Percentiles rank a stretch among this genome's conserved stretches.
These are phyloP conservation scores for Ichneumoninae sp. DNA, from an alignment of 2,888 invertebrate species.

Conservation along the genomic window DNA sequence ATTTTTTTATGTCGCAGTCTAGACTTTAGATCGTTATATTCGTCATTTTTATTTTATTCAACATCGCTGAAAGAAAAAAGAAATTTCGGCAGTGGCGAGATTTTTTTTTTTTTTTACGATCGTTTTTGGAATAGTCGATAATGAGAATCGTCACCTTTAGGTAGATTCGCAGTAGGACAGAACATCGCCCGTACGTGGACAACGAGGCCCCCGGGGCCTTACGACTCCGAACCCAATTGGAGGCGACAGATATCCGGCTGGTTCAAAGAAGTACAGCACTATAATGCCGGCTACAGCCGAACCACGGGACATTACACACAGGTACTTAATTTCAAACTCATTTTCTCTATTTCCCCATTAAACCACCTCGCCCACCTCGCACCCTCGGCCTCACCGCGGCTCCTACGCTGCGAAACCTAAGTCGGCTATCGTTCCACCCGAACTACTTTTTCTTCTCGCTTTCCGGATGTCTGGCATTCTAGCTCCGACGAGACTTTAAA, in stretches of 20 bases:
- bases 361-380: background rate
- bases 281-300: conserved; percentile 87
- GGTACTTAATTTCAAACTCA: conserved; percentile 84
- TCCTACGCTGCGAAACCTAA: conserved; percentile 15
- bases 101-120: too few species aligned
- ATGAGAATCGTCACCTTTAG: conserved; percentile 80
- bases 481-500: background rate
- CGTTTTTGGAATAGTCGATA: background rate
- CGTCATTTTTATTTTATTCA: background rate
- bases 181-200: conserved; percentile 94
- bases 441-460: conserved; percentile 48
- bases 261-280: conserved; percentile 91
- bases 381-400: background rate
- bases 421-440: conserved; percentile 43
- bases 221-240: conserved; percentile 90
- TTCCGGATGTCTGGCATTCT: background rate
- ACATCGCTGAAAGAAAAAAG: too few species aligned
- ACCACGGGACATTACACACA: conserved; percentile 94
- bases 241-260: conserved; percentile 91
- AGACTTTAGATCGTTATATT: background rate
- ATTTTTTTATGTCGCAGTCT: conserved; percentile 9
- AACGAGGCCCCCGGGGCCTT: conserved; percentile 87
- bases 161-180: conserved; percentile 93
- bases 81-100: too few species aligned
- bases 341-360: conserved; percentile 31